Evolutionary conservation across 2,113 vertebrate species (phyloP).

Genomic region (Tylochromis polylepis): DNA sequence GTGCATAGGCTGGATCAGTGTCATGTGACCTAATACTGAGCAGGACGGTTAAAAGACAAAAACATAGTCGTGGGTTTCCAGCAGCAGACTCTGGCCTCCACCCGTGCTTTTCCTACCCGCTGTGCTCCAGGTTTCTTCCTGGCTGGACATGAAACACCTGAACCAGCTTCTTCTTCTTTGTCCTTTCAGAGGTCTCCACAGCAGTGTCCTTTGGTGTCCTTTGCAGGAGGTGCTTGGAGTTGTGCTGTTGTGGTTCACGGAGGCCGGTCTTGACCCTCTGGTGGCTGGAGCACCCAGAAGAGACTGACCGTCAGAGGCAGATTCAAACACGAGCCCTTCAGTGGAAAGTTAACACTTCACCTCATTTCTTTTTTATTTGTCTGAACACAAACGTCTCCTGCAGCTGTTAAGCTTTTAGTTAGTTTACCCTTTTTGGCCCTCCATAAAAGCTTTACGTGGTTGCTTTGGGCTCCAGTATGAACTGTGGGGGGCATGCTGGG

Average conservation of each 20-base stretch:
- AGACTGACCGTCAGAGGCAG: background rate
- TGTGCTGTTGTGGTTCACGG: background rate
- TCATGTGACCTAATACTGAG: background rate
- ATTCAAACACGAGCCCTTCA: background rate
- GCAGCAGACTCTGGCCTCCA: background rate
- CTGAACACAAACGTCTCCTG: background rate
- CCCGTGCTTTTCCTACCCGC: no score
- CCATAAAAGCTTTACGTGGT: background rate
- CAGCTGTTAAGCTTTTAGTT: background rate
- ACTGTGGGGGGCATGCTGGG: background rate
- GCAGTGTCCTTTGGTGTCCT: background rate
- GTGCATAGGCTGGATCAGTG: background rate
- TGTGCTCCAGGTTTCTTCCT: background rate
- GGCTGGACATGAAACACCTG: background rate
- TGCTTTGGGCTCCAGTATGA: background rate
- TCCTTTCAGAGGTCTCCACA: background rate
- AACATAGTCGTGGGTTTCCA: background rate
- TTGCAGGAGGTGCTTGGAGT: background rate
- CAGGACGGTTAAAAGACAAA: no score
- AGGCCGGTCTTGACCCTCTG: background rate
- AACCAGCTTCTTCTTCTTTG: background rate
- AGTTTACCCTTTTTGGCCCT: rapidly evolving
- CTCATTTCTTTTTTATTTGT: no score
- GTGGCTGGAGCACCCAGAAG: background rate
- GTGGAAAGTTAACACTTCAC: background rate